A percentile compares a stretch with the other conserved stretches of the same genome.
Evolutionary conservation across 1,140 invertebrate species (phyloP).

Genomic region (Trachymyrmex cornetzi): DNA sequence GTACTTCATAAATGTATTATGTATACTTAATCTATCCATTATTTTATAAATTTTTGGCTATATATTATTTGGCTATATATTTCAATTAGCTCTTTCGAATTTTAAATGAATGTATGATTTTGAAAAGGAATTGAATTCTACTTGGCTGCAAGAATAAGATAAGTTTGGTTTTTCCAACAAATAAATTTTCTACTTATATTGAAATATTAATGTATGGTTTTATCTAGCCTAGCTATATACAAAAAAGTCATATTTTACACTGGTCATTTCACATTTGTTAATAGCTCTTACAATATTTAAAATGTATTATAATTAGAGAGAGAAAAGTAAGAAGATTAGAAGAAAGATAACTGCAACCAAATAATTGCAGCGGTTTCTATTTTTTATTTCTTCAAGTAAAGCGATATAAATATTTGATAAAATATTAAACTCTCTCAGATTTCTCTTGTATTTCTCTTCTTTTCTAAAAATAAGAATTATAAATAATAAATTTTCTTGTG

Average conservation of each 20-base stretch:
- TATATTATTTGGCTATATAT: neutral
- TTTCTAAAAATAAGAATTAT: neutral
- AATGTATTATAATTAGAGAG: neutral
- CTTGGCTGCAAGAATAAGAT: neutral
- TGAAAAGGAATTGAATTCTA: neutral
- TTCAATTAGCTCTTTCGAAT: neutral
- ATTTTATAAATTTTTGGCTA: neutral
- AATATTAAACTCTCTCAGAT: constrained; percentile 1
- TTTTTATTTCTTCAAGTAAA: neutral
- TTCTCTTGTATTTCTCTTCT: neutral
- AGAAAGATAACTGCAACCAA: constrained; percentile 9
- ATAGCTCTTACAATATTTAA: neutral
- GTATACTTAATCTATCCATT: constrained; percentile 24
- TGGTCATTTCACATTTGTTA: neutral
- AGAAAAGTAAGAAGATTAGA: no score
- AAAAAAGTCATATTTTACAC: neutral
- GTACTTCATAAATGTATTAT: constrained; percentile 28
- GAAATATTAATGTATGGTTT: neutral
- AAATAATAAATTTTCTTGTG: neutral
- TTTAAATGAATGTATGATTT: constrained; percentile 16
- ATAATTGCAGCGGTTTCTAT: neutral
- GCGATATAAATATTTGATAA: neutral
- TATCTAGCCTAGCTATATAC: neutral
- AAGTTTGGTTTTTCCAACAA: neutral
- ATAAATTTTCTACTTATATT: neutral